Base-by-base conservation (phyloP, 2,113 vertebrate species). In the Xerus inauris region DNA sequence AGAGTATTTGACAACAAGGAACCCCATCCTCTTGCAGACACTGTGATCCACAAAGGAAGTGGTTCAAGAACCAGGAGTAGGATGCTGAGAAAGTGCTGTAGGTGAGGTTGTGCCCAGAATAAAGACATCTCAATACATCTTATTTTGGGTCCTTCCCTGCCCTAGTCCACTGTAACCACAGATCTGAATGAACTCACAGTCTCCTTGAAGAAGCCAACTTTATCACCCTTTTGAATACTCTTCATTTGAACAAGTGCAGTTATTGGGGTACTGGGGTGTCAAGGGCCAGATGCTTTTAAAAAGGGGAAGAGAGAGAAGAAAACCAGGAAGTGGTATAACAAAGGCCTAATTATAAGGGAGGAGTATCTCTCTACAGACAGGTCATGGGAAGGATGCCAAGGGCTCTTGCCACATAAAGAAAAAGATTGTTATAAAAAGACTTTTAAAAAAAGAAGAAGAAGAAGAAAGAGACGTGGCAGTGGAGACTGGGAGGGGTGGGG, bases 331-430 rank as follows among this genome's bases (percentile, higher is more conserved):
- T 97, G 89, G 92, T 87, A 16, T 32, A 98, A 94, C n/a, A 95
- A 96, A 95, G 94, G 92, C 94, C 89, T 95, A 94, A 97, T 91
- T 96, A 94, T 88, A 83, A 97, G 93, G 95, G 96, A 95, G 95
- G 95, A 97, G 40, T 75, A 88, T 77, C 81, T 97, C 88, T 84
- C 80, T 87, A 62, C 64, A 97, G 94, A 89, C 98, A 96, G 96
- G 97, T 81, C 94, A 97, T 0, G 92, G 89, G 97, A 93, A 95
- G 73, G 95, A 94, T 88, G 92, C 96, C 92, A 95, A 94, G 83
- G 92, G 90, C 94, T 96, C 97, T 92, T 32, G 6, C 79, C 75
- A 97, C 97, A 98, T 64, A 97, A 96, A 98, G 94, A 51, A 96
- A 97, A 97, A 94, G 22, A 97, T 71, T 19, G 59, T 95, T 97